A percentile compares a stretch with the other conserved stretches of the same genome.
These are phyloP conservation scores for Chlorospingus flavigularis DNA, from an alignment of 2,797 vertebrate genomes.

Conservation along the genomic window DNA sequence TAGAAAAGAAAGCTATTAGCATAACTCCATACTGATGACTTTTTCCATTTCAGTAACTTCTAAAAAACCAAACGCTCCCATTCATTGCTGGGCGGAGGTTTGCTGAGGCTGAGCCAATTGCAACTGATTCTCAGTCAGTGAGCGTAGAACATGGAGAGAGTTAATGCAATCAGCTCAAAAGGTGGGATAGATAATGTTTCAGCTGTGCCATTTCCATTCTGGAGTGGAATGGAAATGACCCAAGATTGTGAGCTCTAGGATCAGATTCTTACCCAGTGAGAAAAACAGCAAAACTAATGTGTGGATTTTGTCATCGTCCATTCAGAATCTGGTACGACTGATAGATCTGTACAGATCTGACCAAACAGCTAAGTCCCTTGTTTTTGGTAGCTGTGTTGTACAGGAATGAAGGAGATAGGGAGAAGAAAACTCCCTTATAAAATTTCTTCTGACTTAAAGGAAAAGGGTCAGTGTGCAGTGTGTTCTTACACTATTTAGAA, in stretches of 20 bases:
- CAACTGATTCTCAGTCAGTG: not conserved
- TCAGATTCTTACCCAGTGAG: not conserved
- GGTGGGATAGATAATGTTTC: not conserved
- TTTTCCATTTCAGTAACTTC: not conserved
- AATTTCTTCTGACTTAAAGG: not conserved
- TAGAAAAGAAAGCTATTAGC: slow-evolving; percentile 1
- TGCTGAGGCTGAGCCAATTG: not conserved
- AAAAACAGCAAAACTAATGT: not conserved
- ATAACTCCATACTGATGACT: not conserved
- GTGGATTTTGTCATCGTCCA: not conserved
- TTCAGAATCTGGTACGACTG: not conserved
- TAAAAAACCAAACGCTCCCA: not conserved
- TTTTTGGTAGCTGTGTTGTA: not conserved
- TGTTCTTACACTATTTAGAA: not conserved
- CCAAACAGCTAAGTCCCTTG: not conserved
- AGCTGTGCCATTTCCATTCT: not conserved
- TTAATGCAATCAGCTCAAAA: not conserved
- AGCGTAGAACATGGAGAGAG: fast-evolving
- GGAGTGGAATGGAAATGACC: not conserved
- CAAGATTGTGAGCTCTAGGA: not conserved
- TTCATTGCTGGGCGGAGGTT: not conserved
- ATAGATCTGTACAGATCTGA: not conserved
- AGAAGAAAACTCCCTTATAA: not conserved
- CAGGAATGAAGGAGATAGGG: not conserved
- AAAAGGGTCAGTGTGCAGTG: not conserved